Conservation (phyloP, 2,888 invertebrate species). For the Spodoptera picta region DNA sequence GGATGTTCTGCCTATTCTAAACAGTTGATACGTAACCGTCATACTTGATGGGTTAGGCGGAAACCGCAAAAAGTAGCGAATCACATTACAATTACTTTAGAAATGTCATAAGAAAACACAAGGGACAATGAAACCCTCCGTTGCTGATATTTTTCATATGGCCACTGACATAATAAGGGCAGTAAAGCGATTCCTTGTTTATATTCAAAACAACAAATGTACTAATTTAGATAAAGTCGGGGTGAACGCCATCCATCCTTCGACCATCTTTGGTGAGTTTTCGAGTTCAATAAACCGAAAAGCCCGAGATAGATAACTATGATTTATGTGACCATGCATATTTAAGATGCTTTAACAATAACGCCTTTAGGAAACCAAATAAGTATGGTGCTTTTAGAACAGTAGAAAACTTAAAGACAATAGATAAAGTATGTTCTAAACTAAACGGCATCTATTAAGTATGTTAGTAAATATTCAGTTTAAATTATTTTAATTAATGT, state of each 20-base stretch:
- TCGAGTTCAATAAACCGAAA: slow-evolving; percentile 55
- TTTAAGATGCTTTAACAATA: slow-evolving; percentile 20
- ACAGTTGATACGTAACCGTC: slow-evolving; percentile 84
- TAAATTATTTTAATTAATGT: too few relatives aligned
- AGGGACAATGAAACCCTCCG: slow-evolving; percentile 57
- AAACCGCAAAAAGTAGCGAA: slow-evolving; percentile 87
- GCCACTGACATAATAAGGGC: slow-evolving; percentile 54
- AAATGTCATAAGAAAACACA: slow-evolving; percentile 64
- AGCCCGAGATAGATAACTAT: slow-evolving; percentile 41
- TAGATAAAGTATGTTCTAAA: too few relatives aligned
- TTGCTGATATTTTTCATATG: slow-evolving; percentile 49
- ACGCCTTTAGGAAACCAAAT: slow-evolving; percentile 2
- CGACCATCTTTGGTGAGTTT: slow-evolving; percentile 20
- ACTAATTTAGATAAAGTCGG: slow-evolving; percentile 59
- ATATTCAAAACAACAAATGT: slow-evolving; percentile 38
- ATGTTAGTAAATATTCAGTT: too few relatives aligned
- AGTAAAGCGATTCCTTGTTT: slow-evolving; percentile 44
- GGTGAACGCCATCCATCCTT: slow-evolving; percentile 52
- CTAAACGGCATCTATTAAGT: too few relatives aligned
- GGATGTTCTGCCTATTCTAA: slow-evolving; percentile 73
- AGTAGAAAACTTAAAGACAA: too few relatives aligned
- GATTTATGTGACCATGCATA: slow-evolving; percentile 40
- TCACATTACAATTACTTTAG: slow-evolving; percentile 77
- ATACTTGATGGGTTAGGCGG: slow-evolving; percentile 82
- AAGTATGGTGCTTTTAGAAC: too few relatives aligned